phyloP scores from a whole-genome alignment of 2,888 invertebrate species.

The Hanleya hanleyi region DNA sequence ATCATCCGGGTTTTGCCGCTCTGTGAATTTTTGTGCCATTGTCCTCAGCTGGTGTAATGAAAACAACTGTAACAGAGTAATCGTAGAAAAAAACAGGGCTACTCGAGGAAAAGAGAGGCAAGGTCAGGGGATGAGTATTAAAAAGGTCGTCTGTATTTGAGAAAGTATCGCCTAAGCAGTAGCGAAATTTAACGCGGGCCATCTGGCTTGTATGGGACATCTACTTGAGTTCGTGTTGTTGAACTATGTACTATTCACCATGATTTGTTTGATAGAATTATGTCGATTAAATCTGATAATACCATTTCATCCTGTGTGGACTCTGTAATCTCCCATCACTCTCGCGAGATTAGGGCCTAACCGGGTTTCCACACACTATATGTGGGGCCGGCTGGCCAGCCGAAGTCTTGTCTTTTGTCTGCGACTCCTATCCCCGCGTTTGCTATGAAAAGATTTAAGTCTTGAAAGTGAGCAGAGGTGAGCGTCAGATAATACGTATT shows the following conservation, averaged over 20 bases:
- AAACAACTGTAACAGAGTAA: slow-evolving; percentile 3
- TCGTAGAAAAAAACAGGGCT: not conserved
- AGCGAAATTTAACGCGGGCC: not conserved
- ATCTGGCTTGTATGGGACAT: not conserved
- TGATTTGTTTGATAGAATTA: slow-evolving; percentile 5
- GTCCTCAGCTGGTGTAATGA: not conserved
- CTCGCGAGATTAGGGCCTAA: not conserved
- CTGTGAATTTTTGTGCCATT: no score
- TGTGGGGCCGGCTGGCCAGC: not conserved
- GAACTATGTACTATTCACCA: not conserved
- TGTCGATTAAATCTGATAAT: not conserved
- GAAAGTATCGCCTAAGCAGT: not conserved
- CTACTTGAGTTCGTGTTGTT: not conserved
- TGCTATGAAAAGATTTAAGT: not conserved
- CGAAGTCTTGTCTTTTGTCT: not conserved
- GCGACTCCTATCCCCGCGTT: not conserved
- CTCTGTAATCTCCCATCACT: slow-evolving; percentile 2
- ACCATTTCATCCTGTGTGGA: not conserved
- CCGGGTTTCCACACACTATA: not conserved
- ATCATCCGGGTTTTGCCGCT: not conserved
- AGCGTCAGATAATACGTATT: not conserved
- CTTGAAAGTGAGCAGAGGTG: not conserved
- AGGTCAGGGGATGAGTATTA: not conserved
- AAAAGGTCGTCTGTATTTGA: not conserved
- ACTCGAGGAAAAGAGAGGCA: not conserved